Base-by-base conservation (phyloP, 2,888 invertebrate genomes). In the Agriopis marginaria region DNA sequence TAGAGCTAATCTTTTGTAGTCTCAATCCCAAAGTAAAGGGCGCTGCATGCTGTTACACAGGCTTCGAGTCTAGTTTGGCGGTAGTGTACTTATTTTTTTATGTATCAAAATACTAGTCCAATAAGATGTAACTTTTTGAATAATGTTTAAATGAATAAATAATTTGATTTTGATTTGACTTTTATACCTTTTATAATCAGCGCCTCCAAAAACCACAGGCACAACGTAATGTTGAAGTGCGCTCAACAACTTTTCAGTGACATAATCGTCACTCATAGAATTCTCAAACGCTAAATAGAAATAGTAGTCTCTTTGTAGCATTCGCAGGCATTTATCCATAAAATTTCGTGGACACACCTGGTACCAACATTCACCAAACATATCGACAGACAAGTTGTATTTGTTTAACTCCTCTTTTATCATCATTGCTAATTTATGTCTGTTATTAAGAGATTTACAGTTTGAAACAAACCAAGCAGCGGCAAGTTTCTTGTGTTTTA, bases 181-280 rank as follows among this genome's bases (percentile, higher is more conserved):
- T n/a, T n/a, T n/a, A n/a, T 75, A 88, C 86, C 86, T 84, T 8
- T 76, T 85, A 82, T 96, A 96, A 85, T 96, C 94, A 58, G 95
- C 95, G 9, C 95, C 95, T 3, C 96, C 96, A 89, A 95, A 96
- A 8, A 96, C 96, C 9, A 96, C 93, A 0, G 96, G 96, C 7
- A 96, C 86, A 14, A 95, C 91, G 77, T 95, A 91, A 83, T 95
- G 94, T 76, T 95, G 90, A 55, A 94, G 77, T 8, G 92, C 84
- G 14, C 75, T 78, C 42, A 86, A 66, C 10, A 88, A 66, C 68
- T 88, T 87, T 66, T 88, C 87, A 0, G 89, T 88, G 2, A 86
- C 87, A 62, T 89, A 90, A 74, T 89, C 86, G 63, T 84, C 77
- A 49, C 79, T 72, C 45, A 85, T 79, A 4, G 84, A 82, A 67